These are phyloP conservation scores for Stenichneumon culpator DNA, from an alignment of 2,888 invertebrate genomes.

Conservation along the genomic window DNA sequence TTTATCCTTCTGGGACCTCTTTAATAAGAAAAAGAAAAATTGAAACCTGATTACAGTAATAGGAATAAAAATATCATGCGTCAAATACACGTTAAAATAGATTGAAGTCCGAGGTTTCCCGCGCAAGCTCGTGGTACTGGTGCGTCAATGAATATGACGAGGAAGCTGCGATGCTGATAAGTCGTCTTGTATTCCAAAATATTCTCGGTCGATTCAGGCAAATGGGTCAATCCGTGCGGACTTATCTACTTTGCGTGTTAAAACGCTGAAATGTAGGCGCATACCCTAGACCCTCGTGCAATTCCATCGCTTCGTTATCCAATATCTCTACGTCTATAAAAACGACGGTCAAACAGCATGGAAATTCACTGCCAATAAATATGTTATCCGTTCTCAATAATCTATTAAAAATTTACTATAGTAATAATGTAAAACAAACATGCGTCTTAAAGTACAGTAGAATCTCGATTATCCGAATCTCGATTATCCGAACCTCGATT, in stretches of 20 bases:
- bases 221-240: background rate
- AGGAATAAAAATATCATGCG: background rate
- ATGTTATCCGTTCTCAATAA: background rate
- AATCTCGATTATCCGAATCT: too few species aligned
- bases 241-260: background rate
- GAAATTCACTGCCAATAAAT: background rate
- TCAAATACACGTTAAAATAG: background rate
- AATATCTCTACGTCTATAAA: background rate
- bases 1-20: background rate
- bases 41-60: background rate
- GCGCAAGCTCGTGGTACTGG: background rate
- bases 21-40: background rate
- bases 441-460: background rate
- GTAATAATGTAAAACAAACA: background rate
- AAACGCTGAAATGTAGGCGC: background rate
- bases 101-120: background rate
- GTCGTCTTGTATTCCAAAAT: background rate
- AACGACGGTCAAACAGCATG: background rate
- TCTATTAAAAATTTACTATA: background rate
- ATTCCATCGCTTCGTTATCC: slow-evolving; percentile 1
- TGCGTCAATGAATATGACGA: background rate
- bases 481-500: too few species aligned
- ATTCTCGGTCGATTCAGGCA: background rate
- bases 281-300: background rate
- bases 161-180: background rate